A percentile compares a stretch with the other conserved stretches of the same genome.
Conservation (phyloP, 2,797 vertebrate species). For the Sebastes elongatus region DNA sequence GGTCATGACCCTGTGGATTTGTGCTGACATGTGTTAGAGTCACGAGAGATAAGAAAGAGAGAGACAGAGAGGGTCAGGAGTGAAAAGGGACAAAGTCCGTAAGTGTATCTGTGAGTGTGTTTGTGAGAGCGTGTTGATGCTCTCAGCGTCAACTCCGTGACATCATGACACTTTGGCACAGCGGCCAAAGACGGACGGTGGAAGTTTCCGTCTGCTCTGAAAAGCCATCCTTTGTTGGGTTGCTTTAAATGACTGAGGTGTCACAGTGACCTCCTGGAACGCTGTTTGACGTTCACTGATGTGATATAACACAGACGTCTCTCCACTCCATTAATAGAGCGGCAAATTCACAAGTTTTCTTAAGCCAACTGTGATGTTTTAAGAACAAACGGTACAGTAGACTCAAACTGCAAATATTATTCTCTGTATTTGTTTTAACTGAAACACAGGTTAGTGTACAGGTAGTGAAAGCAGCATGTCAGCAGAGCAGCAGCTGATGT, state of each 20-base stretch:
- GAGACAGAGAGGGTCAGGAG: not conserved
- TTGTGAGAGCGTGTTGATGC: not conserved
- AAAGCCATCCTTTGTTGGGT: slow-evolving; percentile 31
- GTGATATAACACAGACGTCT: slow-evolving; percentile 27
- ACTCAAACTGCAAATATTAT: not conserved
- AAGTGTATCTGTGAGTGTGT: not conserved
- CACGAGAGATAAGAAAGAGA: slow-evolving; percentile 2
- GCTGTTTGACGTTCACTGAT: slow-evolving; percentile 30
- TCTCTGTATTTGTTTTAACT: not conserved
- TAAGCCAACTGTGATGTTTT: slow-evolving; percentile 4
- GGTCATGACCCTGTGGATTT: slow-evolving; percentile 49
- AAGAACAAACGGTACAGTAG: not conserved
- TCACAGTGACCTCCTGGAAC: slow-evolving; percentile 31
- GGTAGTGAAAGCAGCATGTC: not conserved
- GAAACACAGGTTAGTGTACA: not conserved
- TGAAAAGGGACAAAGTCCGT: not conserved
- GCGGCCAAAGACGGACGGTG: not conserved
- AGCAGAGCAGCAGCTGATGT: not conserved
- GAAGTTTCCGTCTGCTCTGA: slow-evolving; percentile 52
- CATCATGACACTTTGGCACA: slow-evolving; percentile 8
- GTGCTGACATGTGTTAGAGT: slow-evolving; percentile 10
- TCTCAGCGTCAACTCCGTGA: not conserved
- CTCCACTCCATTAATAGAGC: slow-evolving; percentile 21
- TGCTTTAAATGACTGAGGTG: slow-evolving; percentile 38
- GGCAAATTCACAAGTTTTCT: slow-evolving; percentile 8